A percentile compares a stretch with the other conserved stretches of the same genome.
Evolutionary conservation across 2,888 invertebrate genomes (phyloP).

Genomic region (Heliothis peltigera): DNA sequence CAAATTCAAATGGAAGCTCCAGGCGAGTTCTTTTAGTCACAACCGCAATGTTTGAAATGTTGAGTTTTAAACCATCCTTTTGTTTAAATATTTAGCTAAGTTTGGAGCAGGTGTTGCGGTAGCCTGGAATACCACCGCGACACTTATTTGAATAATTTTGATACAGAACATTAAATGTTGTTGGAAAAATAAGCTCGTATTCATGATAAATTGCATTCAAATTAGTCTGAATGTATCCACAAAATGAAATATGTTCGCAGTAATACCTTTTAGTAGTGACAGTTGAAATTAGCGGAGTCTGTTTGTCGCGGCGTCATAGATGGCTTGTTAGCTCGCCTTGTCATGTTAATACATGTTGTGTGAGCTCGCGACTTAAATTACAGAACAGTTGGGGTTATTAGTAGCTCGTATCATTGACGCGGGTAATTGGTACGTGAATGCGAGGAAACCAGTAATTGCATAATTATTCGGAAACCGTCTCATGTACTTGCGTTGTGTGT

Average conservation of each 20-base stretch:
- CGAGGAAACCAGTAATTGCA: constrained; percentile 66
- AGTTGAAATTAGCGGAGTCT: constrained; percentile 71
- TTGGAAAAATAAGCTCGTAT: constrained; percentile 45
- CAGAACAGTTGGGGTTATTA: constrained; percentile 66
- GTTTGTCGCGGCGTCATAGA: constrained; percentile 65
- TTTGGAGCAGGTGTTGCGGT: constrained; percentile 22
- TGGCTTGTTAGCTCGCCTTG: constrained; percentile 76
- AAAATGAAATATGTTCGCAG: constrained; percentile 53
- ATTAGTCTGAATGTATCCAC: constrained; percentile 30
- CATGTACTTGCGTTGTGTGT: constrained; percentile 53
- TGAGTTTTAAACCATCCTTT: constrained; percentile 46
- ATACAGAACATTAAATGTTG: constrained; percentile 27
- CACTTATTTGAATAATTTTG: constrained; percentile 57
- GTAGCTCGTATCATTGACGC: constrained; percentile 62
- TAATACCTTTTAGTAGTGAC: constrained; percentile 50
- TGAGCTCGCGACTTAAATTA: constrained; percentile 63
- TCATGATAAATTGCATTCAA: constrained; percentile 46
- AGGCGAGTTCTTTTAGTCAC: constrained; percentile 65
- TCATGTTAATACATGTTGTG: constrained; percentile 76
- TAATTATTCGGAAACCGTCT: constrained; percentile 64
- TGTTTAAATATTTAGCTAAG: constrained; percentile 49
- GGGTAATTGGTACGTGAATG: constrained; percentile 67
- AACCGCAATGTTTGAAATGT: constrained; percentile 54
- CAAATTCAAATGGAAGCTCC: constrained; percentile 78
- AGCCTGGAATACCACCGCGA: constrained; percentile 20